phyloP scores from a whole-genome alignment of 30 jellyfish, hydroid and myxozoan genomes.

The Chrysaora quinquecirrha region DNA sequence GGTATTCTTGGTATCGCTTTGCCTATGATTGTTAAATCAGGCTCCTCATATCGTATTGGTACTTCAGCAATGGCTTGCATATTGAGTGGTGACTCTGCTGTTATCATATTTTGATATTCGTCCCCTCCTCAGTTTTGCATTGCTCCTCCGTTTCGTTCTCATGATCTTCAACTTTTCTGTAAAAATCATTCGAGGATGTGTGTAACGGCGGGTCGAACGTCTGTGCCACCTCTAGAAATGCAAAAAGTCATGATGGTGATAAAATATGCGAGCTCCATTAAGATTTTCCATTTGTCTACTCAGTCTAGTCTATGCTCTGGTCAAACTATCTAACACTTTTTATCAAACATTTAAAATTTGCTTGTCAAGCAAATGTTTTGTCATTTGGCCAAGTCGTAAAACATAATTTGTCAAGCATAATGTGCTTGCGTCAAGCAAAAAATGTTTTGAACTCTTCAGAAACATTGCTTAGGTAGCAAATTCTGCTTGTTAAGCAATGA shows the following conservation, averaged over 20 bases:
- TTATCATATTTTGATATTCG: neutral
- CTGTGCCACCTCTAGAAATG: neutral
- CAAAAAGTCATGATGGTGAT: neutral
- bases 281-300: too few species aligned
- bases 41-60: constrained; percentile 10
- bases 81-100: neutral
- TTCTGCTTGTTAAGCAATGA: too few species aligned
- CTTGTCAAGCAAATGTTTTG: too few species aligned
- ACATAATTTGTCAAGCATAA: too few species aligned
- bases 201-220: neutral
- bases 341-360: too few species aligned
- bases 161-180: neutral
- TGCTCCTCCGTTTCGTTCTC: neutral
- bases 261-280: too few species aligned
- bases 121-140: neutral
- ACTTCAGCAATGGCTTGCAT: neutral
- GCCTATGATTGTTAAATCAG: constrained; percentile 9
- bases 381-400: too few species aligned
- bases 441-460: too few species aligned
- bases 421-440: too few species aligned
- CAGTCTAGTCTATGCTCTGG: too few species aligned
- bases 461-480: too few species aligned
- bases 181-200: neutral
- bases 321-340: too few species aligned
- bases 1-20: neutral